Evolutionary conservation across 1,140 invertebrate species (phyloP).

Genomic region (Drosophila pseudoananassae): DNA sequence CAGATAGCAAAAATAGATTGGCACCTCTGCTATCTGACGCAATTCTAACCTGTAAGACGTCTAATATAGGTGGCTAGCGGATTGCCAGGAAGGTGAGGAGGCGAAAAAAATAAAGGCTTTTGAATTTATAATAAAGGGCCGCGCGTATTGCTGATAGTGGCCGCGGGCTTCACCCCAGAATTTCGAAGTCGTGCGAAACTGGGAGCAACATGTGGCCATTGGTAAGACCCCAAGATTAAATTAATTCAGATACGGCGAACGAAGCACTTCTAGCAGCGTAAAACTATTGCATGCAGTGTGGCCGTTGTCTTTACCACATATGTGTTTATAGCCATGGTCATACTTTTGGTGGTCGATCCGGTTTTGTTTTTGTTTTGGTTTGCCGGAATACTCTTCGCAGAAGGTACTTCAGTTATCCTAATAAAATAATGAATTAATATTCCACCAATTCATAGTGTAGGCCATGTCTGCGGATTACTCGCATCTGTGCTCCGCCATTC

Average conservation of each 20-base stretch:
- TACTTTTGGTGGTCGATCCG: no score
- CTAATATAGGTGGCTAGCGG: conserved; percentile 21
- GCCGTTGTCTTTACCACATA: neutral
- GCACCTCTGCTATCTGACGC: conserved; percentile 37
- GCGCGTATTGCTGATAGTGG: conserved; percentile 76
- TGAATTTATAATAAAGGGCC: conserved; percentile 78
- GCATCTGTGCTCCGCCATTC: conserved; percentile 88
- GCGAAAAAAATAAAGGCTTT: neutral
- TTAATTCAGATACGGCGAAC: conserved; percentile 41
- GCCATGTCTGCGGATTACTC: conserved; percentile 88
- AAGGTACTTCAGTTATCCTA: neutral
- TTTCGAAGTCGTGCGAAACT: conserved; percentile 44
- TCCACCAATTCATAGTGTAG: neutral
- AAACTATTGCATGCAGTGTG: conserved; percentile 20
- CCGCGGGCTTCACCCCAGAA: conserved; percentile 66
- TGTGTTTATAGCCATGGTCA: no score
- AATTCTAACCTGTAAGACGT: conserved; percentile 66
- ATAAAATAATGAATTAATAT: neutral
- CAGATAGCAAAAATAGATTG: conserved; percentile 3
- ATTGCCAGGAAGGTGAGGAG: neutral
- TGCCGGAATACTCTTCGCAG: no score
- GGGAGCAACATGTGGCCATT: conserved; percentile 72
- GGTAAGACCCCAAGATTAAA: conserved; percentile 56
- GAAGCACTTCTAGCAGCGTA: conserved; percentile 40
- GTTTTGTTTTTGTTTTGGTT: conserved; percentile 46